Evolutionary conservation across 2,113 vertebrate species (phyloP), one percentile per base, ranked within the genome.

Genomic region (Centrocercus urophasianus): DNA sequence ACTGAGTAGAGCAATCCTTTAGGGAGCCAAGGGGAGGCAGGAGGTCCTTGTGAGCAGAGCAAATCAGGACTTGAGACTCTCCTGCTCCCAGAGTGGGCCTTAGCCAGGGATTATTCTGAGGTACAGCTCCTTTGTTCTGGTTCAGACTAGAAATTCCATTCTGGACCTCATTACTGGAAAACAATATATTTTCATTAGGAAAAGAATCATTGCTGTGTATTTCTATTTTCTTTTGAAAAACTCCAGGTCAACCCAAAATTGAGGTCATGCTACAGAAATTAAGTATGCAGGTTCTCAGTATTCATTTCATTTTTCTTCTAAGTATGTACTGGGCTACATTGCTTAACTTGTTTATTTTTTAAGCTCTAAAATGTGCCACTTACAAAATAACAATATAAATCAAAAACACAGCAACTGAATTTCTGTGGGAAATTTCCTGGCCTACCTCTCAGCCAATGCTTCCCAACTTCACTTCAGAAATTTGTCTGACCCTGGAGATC

Each of bases 361-460:
- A 64, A 52, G 59, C 89, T 91, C 83, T 78, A 72, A 64, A 85
- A 83, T 65, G 48, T 89, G 61, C 10, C 76, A 69, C 77, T 93
- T 95, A 52, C 76, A 90, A 95, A 97, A 91, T 81, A 93, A 67
- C 52, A 83, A 74, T 69, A 86, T 89, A 95, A 96, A 93, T 91
- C 57, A 95, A 80, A 91, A 88, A 3, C 83, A 83, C 89, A 91
- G 80, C 83, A 88, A 74, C 27, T 67, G 76, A 95, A 93, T 18
- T 91, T 93, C 87, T 95, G 91, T 93, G 87, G 89, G 93, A 95
- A 95, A 90, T 18, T 21, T 61, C 15, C 84, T 95, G 94, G 91
- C 91, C 95, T 9, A 10, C 79, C 63, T 95, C 42, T 88, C 52
- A 93, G 47, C 7, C 61, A 5, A 22, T 88, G 73, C 83, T 91